Conservation (phyloP, 2,797 vertebrate genomes). For the Bovichtus diacanthus region DNA sequence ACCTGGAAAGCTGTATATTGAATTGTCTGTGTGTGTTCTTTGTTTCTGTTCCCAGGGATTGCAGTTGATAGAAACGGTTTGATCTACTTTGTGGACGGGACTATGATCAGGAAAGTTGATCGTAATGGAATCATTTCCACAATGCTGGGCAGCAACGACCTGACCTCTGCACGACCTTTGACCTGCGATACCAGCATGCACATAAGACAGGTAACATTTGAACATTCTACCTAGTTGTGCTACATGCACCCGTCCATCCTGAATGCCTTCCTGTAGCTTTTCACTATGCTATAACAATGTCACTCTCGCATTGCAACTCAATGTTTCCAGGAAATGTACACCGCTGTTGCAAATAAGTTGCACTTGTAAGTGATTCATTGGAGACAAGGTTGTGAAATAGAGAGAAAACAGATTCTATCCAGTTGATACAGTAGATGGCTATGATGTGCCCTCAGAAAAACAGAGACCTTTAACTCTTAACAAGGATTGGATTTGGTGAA, state of each 20-base stretch:
- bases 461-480: background rate
- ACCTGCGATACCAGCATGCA: constrained; percentile 99
- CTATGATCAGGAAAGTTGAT: constrained; percentile 99
- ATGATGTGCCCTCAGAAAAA: background rate
- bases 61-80: constrained; percentile 96
- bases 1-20: background rate
- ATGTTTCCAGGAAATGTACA: background rate
- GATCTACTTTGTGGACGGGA: constrained; percentile 98
- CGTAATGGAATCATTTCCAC: constrained; percentile 99
- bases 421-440: background rate
- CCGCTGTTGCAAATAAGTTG: no score
- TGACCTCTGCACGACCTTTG: constrained; percentile 95
- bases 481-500: background rate
- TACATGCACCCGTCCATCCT: no score
- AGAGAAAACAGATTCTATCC: background rate
- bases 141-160: constrained; percentile 95
- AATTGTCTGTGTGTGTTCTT: constrained; percentile 25
- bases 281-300: background rate
- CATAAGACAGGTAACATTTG: constrained; percentile 92
- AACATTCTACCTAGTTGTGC: background rate
- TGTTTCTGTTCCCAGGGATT: constrained; percentile 83
- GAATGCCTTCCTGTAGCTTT: background rate
- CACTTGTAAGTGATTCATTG: background rate
- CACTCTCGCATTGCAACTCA: no score
- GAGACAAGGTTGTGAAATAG: background rate